Conservation (phyloP, 2,797 vertebrate genomes). For the Enteromius paludinosus region DNA sequence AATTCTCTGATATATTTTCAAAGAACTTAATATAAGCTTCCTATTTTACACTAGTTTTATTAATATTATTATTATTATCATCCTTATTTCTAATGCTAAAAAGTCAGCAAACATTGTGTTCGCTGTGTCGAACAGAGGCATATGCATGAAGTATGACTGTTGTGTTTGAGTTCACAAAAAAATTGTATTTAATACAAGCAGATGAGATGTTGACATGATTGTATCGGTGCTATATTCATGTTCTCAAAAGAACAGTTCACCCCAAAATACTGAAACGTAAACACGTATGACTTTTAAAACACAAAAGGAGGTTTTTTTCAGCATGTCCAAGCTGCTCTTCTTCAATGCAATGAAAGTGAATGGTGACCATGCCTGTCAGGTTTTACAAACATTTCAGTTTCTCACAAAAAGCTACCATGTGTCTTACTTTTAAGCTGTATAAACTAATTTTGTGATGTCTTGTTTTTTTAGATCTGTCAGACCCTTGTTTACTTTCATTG, state of each 20-base stretch:
- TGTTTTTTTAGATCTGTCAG: background rate
- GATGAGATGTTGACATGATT: background rate
- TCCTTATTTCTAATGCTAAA: background rate
- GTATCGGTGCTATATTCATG: background rate
- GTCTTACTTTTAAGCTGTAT: background rate
- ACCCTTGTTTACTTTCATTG: background rate
- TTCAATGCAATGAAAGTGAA: background rate
- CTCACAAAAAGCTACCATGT: background rate
- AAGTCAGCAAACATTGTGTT: background rate
- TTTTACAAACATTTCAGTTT: background rate
- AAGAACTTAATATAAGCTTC: background rate
- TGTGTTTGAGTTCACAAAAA: background rate
- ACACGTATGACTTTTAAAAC: background rate
- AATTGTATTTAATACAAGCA: background rate
- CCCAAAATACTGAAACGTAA: background rate
- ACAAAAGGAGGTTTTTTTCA: background rate
- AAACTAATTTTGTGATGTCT: background rate
- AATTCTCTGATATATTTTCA: slow-evolving; percentile 8
- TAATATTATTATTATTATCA: background rate
- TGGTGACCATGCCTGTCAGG: background rate
- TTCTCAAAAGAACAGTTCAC: background rate
- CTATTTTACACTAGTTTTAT: background rate
- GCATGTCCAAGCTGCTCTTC: background rate
- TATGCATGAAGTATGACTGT: background rate
- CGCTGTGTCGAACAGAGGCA: background rate